Evolutionary conservation across 2,888 invertebrate species (phyloP), one percentile per base, ranked within the genome.

Genomic region (Pyrrhia umbra): DNA sequence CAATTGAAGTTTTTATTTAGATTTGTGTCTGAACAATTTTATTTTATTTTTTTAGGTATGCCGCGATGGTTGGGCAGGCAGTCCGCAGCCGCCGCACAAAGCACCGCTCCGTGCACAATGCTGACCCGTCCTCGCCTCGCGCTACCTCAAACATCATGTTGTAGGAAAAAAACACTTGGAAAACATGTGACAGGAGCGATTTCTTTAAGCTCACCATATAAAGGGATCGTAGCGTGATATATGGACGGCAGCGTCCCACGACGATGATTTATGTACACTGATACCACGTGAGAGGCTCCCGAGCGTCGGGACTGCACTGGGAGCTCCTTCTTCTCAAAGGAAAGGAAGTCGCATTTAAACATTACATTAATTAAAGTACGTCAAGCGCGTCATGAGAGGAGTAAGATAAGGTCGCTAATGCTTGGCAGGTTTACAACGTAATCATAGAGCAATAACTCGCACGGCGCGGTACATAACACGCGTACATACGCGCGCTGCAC

Each of bases 171-270:
- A 77, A 47, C 58, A n/a, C 21, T 51, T 64, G 25, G 25, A 64
- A 59, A n/a, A 75, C 57, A 70, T 60, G 42, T 73, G 87, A 86
- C 87, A 83, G 87, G 63, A 82, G 85, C 85, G 79, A 86, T 87
- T 84, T 86, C 83, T 87, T 85, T 76, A 80, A 68, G 77, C 77
- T 79, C 67, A 84, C 77, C 82, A 79, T 75, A 81, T 80, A 81
- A 81, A 84, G 76, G 82, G 68, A 46, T 49, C 39, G 56, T 68
- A 55, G 55, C 64, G 86, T 90, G 90, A 90, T 90, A 79, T 90
- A 91, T 88, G 85, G 80, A 76, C 70, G 62, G 30, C 39, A 23
- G 39, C 30, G 54, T 54, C 46, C 27, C 45, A 55, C 43, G 27
- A 8, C n/a, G 34, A 15, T 79, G 69, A 80, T 75, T 77, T 75